A percentile compares a stretch with the other conserved stretches of the same genome.
phyloP scores from a whole-genome alignment of 2,113 vertebrate genomes.

The Rhineura floridana region DNA sequence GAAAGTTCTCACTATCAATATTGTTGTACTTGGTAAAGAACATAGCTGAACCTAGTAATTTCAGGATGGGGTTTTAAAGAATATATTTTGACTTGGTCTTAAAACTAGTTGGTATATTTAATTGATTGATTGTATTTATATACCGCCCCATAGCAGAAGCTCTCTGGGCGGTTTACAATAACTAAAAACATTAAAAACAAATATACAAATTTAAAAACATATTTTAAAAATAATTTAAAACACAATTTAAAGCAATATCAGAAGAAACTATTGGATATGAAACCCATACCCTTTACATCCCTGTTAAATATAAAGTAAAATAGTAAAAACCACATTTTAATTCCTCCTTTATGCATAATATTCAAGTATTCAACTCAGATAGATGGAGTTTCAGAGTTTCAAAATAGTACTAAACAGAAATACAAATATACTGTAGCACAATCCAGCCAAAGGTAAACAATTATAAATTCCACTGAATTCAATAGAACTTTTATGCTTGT shows the following conservation, averaged over 20 bases:
- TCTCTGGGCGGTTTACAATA: too few relatives aligned
- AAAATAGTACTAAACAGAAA: background rate
- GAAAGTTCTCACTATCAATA: conserved; percentile 3
- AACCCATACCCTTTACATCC: background rate
- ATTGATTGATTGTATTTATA: too few relatives aligned
- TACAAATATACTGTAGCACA: background rate
- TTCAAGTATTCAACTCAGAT: background rate
- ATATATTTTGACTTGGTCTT: background rate
- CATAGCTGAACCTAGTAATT: background rate
- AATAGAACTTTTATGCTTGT: background rate
- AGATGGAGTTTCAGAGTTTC: too few relatives aligned
- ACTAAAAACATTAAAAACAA: too few relatives aligned
- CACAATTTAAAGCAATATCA: too few relatives aligned
- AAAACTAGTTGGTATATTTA: background rate
- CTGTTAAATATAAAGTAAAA: background rate
- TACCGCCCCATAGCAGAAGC: too few relatives aligned
- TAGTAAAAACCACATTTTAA: background rate
- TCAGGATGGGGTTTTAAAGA: background rate
- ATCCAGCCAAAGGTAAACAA: background rate
- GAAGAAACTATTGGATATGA: background rate
- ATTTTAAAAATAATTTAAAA: too few relatives aligned
- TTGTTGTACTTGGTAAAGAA: background rate
- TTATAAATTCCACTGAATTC: background rate
- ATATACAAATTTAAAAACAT: too few relatives aligned
- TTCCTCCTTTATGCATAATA: background rate